Evolutionary conservation across 2,888 invertebrate genomes (phyloP).

Genomic region (Choristoneura rosaceana): DNA sequence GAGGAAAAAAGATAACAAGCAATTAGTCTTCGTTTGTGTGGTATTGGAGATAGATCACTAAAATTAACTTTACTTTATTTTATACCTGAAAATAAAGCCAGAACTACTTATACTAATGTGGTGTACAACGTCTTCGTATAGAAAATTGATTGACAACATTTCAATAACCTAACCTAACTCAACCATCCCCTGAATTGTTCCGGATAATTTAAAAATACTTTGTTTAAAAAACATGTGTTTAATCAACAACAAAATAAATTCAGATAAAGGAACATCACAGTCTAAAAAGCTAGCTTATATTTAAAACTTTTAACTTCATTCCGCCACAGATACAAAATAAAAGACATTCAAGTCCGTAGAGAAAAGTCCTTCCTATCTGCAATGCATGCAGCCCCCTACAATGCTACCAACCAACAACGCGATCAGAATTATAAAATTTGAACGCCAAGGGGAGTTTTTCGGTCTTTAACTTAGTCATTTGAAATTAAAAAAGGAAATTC

Average conservation of each 20-base stretch:
- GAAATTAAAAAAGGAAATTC: slow-evolving; percentile 47
- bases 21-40: slow-evolving; percentile 4
- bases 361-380: slow-evolving; percentile 19
- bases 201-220: too few species aligned
- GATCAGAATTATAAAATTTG: slow-evolving; percentile 49
- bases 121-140: too few species aligned
- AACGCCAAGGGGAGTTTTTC: slow-evolving; percentile 37
- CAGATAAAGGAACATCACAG: too few species aligned
- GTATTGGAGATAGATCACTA: background rate
- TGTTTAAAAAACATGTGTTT: background rate
- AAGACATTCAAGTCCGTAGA: slow-evolving; percentile 18
- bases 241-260: too few species aligned
- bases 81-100: background rate
- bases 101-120: background rate
- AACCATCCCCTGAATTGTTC: too few species aligned
- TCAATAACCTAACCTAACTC: too few species aligned
- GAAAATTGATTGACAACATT: too few species aligned
- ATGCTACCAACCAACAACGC: slow-evolving; percentile 39
- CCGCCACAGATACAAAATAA: slow-evolving; percentile 33
- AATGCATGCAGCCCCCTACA: slow-evolving; percentile 35
- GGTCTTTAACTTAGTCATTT: slow-evolving; percentile 48
- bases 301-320: background rate
- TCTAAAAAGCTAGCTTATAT: too few species aligned
- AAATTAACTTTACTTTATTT: background rate
- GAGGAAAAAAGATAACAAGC: background rate